phyloP scores from a whole-genome alignment of 2,113 vertebrate species.

The Serilophus lunatus region DNA sequence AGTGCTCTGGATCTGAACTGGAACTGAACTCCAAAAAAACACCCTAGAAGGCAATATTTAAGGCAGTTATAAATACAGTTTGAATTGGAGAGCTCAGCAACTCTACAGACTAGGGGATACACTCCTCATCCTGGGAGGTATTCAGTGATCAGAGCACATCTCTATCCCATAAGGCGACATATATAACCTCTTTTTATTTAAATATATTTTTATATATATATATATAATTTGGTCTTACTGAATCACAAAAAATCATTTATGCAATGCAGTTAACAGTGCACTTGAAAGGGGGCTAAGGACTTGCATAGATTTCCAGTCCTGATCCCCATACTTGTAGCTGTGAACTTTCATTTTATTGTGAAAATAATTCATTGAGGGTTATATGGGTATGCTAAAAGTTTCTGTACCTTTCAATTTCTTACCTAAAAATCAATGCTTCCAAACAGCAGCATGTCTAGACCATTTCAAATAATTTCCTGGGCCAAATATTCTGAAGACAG shows the following conservation, averaged over 20 bases:
- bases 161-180: not conserved
- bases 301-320: not conserved
- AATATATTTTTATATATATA: not conserved
- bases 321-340: too few species aligned
- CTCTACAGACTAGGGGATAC: not conserved
- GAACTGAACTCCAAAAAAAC: not conserved
- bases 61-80: not conserved
- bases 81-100: not conserved
- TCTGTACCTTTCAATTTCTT: not conserved
- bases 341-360: too few species aligned
- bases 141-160: not conserved
- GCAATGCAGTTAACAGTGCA: not conserved
- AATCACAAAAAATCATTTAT: not conserved
- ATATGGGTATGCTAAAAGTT: rapidly evolving
- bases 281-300: not conserved
- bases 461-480: not conserved
- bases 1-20: not conserved
- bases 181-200: not conserved
- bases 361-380: too few species aligned
- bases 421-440: not conserved
- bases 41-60: not conserved
- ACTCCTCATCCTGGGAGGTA: not conserved
- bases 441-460: not conserved
- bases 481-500: not conserved
- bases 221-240: not conserved